Conservation (phyloP, 2,113 vertebrate species). For the Hemiscyllium ocellatum region DNA sequence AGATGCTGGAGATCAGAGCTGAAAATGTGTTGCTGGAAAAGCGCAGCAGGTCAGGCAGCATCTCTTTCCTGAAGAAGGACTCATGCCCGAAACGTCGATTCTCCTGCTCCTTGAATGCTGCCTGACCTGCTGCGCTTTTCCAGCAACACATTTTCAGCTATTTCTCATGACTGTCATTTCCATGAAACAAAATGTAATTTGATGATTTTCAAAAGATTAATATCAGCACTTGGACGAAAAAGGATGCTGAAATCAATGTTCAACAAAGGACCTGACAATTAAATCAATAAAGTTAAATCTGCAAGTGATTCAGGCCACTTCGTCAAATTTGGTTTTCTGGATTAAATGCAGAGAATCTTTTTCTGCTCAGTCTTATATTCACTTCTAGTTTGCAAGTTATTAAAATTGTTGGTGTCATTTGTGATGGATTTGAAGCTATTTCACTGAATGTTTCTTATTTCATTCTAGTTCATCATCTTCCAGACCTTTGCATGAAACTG, state of each 20-base stretch:
- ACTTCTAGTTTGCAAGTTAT: not conserved
- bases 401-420: not conserved
- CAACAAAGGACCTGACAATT: not conserved
- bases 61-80: too few relatives aligned
- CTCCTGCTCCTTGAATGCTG: too few relatives aligned
- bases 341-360: not conserved
- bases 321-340: not conserved
- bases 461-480: not conserved
- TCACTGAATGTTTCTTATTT: constrained; percentile 2
- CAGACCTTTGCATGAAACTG: not conserved
- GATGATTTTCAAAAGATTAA: not conserved
- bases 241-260: not conserved
- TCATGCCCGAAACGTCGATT: too few relatives aligned
- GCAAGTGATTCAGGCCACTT: not conserved
- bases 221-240: not conserved
- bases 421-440: not conserved
- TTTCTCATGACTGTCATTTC: not conserved
- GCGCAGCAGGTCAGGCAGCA: too few relatives aligned
- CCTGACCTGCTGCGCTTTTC: too few relatives aligned
- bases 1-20: too few relatives aligned
- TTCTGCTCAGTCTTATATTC: not conserved
- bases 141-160: too few relatives aligned
- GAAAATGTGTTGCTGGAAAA: too few relatives aligned
- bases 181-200: not conserved
- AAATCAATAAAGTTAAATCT: not conserved